Conservation (phyloP, 2,113 vertebrate genomes). For the Isichthys henryi region DNA sequence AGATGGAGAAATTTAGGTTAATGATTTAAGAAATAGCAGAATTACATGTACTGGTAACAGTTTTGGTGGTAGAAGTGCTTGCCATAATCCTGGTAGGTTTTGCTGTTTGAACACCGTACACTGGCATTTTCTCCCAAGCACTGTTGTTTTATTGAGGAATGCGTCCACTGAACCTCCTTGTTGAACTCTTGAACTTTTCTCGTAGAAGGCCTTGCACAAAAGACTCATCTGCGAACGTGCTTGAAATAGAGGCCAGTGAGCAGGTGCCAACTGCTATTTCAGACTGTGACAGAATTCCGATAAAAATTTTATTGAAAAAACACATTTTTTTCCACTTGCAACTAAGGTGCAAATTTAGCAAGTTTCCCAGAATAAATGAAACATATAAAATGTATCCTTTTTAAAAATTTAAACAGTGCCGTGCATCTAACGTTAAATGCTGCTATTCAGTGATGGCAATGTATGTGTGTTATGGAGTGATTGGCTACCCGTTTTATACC, state of each 20-base stretch:
- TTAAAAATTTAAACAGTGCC: not conserved
- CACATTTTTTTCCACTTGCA: not conserved
- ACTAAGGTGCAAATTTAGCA: not conserved
- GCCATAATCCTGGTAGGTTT: conserved; percentile 26
- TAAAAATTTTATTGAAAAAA: not conserved
- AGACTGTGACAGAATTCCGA: conserved; percentile 16
- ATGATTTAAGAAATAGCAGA: not conserved
- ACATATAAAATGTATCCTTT: too few relatives aligned
- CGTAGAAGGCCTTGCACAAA: not conserved
- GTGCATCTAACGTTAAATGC: not conserved
- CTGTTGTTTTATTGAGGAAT: conserved; percentile 47
- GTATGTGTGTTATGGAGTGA: not conserved
- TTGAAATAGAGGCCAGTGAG: conserved; percentile 16
- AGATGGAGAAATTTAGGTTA: not conserved
- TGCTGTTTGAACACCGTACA: conserved; percentile 27
- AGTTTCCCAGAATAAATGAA: not conserved
- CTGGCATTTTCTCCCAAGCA: conserved; percentile 26
- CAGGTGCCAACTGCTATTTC: conserved; percentile 32
- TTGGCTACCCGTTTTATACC: not conserved
- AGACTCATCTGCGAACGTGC: conserved; percentile 9
- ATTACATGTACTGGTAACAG: conserved; percentile 21
- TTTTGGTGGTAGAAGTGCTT: conserved; percentile 32
- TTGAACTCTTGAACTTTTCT: conserved; percentile 47
- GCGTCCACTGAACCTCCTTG: conserved; percentile 35
- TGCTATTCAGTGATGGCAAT: not conserved